Base-by-base conservation (phyloP, 92 coral and sea anemone species). In the Hydrozoanthus gracilis region DNA sequence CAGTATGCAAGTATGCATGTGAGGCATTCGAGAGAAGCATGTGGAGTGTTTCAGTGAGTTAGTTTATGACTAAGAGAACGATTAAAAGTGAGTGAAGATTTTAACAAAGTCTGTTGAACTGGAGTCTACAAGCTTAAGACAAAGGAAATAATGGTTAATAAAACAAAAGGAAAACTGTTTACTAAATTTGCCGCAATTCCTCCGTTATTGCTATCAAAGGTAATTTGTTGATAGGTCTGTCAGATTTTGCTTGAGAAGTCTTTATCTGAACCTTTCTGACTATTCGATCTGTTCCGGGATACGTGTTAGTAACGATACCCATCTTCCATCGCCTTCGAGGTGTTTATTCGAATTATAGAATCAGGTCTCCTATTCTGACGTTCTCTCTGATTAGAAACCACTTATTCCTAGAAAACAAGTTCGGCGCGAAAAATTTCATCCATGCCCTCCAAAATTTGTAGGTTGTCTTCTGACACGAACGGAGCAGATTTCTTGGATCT, bases 341-440 rank as follows among this genome's bases (percentile, higher is more conserved):
- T 9, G 44, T 86, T 3, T 58, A 3, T 8, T 86, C 88, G 0
- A 86, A 16, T 20, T 86, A 74, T 15, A 86, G 12, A 8, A 86
- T 80, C 61, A 86, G 15, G 11, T 86, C 88, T 13, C 76, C 84
- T 7, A 47, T 20, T 15, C 64, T 11, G 11, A 86, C 13, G 65
- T 86, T 86, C 60, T 86, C 89, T 48, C 77, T 60, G 14, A 8
- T 14, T 5, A 51, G 50, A 44, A 5, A 79, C 86, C 86, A 68
- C 79, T 89, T 90, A 80, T 90, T 92, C 15, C 95, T 56, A 5
- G 92, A 92, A 6, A 93, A 56, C 15, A 93, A 76, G 46, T 83
- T 84, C 0, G 93, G 90, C 8, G 93, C 77, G 44, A 92, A 90
- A 79, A 90, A 92, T 73, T 82, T 92, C 77, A 93, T 85, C 96